Evolutionary conservation across 2,888 invertebrate genomes (phyloP).

Genomic region (Ophion ventricosus): DNA sequence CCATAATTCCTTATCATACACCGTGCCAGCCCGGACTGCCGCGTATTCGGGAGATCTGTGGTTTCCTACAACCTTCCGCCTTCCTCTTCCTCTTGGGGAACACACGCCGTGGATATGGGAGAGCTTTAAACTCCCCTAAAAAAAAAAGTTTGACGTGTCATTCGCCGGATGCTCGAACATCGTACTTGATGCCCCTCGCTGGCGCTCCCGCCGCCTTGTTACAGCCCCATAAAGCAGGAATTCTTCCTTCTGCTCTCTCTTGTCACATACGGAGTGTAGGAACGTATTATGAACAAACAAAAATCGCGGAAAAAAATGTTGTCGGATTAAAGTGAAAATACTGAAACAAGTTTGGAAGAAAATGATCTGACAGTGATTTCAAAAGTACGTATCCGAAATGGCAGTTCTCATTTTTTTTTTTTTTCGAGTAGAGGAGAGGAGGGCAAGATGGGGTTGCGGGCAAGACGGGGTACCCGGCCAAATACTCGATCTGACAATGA

Average conservation of each 20-base stretch:
- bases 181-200: conserved; percentile 21
- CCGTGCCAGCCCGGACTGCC: conserved; percentile 36
- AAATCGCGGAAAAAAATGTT: conserved; percentile 10
- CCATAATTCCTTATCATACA: conserved; percentile 74
- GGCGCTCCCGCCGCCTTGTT: neutral
- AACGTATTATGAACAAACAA: neutral
- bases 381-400: neutral
- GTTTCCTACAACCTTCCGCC: conserved; percentile 42
- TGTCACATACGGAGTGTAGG: conserved; percentile 13
- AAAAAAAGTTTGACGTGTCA: conserved; percentile 56
- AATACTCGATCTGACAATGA: too few relatives aligned
- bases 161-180: conserved; percentile 42
- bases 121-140: conserved; percentile 57
- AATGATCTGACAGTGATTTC: neutral
- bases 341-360: neutral
- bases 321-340: conserved; percentile 22
- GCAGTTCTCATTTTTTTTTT: too few relatives aligned
- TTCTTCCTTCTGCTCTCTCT: conserved; percentile 23
- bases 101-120: conserved; percentile 30
- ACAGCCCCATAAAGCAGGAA: conserved; percentile 10
- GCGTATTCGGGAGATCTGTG: conserved; percentile 40
- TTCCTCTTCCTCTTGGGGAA: conserved; percentile 44
- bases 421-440: too few relatives aligned
- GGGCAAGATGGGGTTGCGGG: too few relatives aligned
- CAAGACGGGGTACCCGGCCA: too few relatives aligned